These are phyloP conservation scores for Coregonus sp. DNA, from an alignment of 2,797 vertebrate species.

Conservation along the genomic window DNA sequence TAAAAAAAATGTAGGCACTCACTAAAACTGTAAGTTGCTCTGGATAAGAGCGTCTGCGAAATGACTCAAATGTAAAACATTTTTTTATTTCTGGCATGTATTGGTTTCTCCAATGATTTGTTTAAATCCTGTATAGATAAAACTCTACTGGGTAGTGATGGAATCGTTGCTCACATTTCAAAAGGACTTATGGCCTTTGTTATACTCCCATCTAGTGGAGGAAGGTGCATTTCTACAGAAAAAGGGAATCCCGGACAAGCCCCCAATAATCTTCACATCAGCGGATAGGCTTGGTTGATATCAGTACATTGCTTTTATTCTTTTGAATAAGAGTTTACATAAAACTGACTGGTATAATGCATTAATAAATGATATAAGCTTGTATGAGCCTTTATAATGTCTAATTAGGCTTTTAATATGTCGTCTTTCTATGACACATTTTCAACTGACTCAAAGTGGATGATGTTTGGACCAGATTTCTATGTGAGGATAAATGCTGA, in stretches of 20 bases:
- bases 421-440: background rate
- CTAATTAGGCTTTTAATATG: background rate
- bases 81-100: background rate
- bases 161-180: background rate
- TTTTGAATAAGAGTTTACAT: background rate
- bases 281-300: background rate
- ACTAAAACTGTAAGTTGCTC: too few species aligned
- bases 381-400: too few species aligned
- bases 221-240: background rate
- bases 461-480: background rate
- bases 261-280: too few species aligned
- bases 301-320: background rate
- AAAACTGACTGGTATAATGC: too few species aligned
- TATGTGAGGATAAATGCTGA: background rate
- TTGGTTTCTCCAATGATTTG: background rate
- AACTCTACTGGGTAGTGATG: background rate
- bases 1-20: too few species aligned
- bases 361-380: too few species aligned
- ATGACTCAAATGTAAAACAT: too few species aligned
- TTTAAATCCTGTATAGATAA: background rate
- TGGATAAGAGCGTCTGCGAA: too few species aligned
- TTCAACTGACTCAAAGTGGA: background rate
- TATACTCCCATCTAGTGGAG: conserved; percentile 59
- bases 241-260: background rate
- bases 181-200: conserved; percentile 13